Evolutionary conservation across 2,888 invertebrate species (phyloP), one percentile per base, ranked within the genome.

Genomic region (Dastarcus helophoroides): DNA sequence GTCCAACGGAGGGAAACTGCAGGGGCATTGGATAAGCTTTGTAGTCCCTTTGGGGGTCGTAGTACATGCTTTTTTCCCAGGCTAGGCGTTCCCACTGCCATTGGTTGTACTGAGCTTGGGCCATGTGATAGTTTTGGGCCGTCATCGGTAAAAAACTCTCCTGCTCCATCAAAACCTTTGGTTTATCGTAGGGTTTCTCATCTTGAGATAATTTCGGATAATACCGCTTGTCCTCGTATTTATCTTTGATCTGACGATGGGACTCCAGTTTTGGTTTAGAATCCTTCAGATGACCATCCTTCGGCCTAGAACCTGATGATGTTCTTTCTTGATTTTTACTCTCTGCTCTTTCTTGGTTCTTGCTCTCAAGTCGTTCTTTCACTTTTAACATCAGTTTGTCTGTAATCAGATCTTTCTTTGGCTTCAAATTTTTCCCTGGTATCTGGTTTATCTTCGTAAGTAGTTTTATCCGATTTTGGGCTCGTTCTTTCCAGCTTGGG

Each of bases 81-180:
- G 69, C 65, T 29, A 71, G 48, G 13, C 69, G 52, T 40, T 72
- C 71, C 72, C 73, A 73, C 14, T 58, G 67, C 50, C 76, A 73
- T 67, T 76, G 76, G 44, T 70, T 70, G 43, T 76, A 77, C 47
- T 76, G 76, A 5, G 56, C 54, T 29, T 51, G 54, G 3, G 51
- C 67, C 26, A 74, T 68, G 47, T 75, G 74, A 47, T 77, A 78
- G 48, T 77, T 78, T 2, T 49, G 48, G 69, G 67, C 2, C 0
- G 76, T 65, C 47, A 71, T 71, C 0, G 70, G 66, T 9, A 71
- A 58, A 14, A 71, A 44, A 35, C 68, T 69, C 38, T 69, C 69
- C 41, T 44, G 53, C 28, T 58, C 58, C 41, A 53, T 45, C 22
- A 52, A 44, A 26, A 53, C 48, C 38, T 55, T 58, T 8, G 50